phyloP scores from a whole-genome alignment of 1,140 invertebrate species.

The Drosophila pectinifera region DNA sequence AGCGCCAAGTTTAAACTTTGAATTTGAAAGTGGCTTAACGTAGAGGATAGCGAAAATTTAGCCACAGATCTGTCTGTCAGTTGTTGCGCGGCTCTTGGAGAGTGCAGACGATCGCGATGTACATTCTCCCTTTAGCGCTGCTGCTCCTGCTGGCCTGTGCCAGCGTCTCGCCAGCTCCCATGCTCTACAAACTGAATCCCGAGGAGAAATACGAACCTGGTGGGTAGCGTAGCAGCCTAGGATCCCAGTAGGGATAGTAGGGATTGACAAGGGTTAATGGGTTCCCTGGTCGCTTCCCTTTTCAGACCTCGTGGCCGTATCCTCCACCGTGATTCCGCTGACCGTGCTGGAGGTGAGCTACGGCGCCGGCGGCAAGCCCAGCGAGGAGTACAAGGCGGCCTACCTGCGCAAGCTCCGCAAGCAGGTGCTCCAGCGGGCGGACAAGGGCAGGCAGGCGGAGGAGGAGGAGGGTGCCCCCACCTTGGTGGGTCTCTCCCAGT shows the following conservation, averaged over 20 bases:
- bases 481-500: slow-evolving; percentile 19
- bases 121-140: background rate
- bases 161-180: slow-evolving; percentile 49
- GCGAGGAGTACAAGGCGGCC: slow-evolving; percentile 79
- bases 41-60: background rate
- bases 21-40: slow-evolving; percentile 3
- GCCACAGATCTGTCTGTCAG: slow-evolving; percentile 9
- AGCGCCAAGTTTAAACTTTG: slow-evolving; percentile 16
- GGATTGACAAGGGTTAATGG: too few species aligned
- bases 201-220: slow-evolving; percentile 82
- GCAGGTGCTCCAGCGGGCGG: slow-evolving; percentile 65
- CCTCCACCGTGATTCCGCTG: slow-evolving; percentile 88
- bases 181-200: slow-evolving; percentile 82
- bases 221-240: too few species aligned
- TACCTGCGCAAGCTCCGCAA: slow-evolving; percentile 81
- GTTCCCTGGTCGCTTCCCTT: slow-evolving; percentile 26
- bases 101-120: slow-evolving; percentile 36
- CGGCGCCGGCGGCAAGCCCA: slow-evolving; percentile 75
- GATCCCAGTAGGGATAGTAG: too few species aligned
- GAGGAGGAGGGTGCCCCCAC: slow-evolving; percentile 14
- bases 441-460: slow-evolving; percentile 6
- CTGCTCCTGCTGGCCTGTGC: slow-evolving; percentile 38
- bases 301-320: slow-evolving; percentile 87
- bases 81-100: slow-evolving; percentile 14
- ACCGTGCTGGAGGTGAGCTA: slow-evolving; percentile 87